Conservation (phyloP, 1,140 invertebrate species). For the Scaptomyza graminum region DNA sequence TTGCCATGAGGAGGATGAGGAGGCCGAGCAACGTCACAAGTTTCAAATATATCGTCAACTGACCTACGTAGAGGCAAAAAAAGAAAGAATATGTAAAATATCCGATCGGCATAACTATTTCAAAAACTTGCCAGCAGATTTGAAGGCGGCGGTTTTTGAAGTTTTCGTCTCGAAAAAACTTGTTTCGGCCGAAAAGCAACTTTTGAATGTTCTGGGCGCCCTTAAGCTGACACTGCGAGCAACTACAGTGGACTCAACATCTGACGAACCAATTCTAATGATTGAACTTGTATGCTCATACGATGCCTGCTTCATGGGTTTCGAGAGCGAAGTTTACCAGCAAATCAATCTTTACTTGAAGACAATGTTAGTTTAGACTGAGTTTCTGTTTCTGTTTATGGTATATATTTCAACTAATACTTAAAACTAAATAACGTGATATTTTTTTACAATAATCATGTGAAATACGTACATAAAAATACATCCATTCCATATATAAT, state of each 20-base stretch:
- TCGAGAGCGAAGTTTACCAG: slow-evolving; percentile 45
- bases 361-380: slow-evolving; percentile 23
- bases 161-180: slow-evolving; percentile 30
- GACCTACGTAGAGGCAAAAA: slow-evolving; percentile 48
- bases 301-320: slow-evolving; percentile 60
- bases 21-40: slow-evolving; percentile 53
- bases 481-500: no score
- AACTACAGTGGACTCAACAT: slow-evolving; percentile 2
- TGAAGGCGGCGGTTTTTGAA: slow-evolving; percentile 51
- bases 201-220: slow-evolving; percentile 33
- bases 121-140: slow-evolving; percentile 35
- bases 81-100: slow-evolving; percentile 25
- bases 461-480: slow-evolving; percentile 10
- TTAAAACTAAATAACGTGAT: slow-evolving; percentile 37
- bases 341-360: slow-evolving; percentile 54
- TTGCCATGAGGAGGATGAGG: no score
- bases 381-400: slow-evolving; percentile 2
- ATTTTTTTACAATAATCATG: slow-evolving; percentile 20
- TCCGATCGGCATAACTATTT: slow-evolving; percentile 78
- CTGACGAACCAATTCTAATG: slow-evolving; percentile 38
- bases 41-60: slow-evolving; percentile 74
- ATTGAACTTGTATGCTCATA: slow-evolving; percentile 66
- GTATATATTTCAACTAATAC: slow-evolving; percentile 50
- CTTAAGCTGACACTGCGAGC: slow-evolving; percentile 50
- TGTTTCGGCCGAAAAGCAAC: slow-evolving; percentile 11